Percentiles rank a stretch among this genome's conserved stretches.
Evolutionary conservation across 2,888 invertebrate species (phyloP).

Genomic region (Zhuqinia jingwanae): DNA sequence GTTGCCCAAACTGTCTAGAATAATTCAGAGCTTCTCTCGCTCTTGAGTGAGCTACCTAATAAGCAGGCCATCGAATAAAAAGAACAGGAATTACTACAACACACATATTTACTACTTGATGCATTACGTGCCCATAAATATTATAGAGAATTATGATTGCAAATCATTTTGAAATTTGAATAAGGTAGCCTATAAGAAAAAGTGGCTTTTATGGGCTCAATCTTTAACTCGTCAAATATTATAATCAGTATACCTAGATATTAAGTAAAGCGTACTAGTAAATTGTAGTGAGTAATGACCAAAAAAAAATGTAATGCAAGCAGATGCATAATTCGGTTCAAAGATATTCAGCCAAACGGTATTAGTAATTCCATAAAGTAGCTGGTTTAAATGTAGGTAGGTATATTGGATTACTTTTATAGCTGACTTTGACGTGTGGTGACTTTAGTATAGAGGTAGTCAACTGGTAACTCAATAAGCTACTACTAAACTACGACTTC

Average conservation of each 20-base stretch:
- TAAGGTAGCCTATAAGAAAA: neutral
- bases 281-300: too few species aligned
- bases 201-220: too few species aligned
- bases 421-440: neutral
- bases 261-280: too few species aligned
- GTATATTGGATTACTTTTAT: conserved; percentile 9
- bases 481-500: too few species aligned
- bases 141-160: neutral
- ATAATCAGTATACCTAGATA: too few species aligned
- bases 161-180: conserved; percentile 15
- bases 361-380: too few species aligned
- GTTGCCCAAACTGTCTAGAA: conserved; percentile 5
- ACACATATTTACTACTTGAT: neutral
- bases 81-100: conserved; percentile 22
- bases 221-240: too few species aligned
- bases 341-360: too few species aligned
- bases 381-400: neutral
- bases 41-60: neutral
- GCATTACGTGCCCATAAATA: conserved; percentile 19
- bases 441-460: neutral
- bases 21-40: conserved; percentile 12
- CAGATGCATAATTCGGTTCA: too few species aligned
- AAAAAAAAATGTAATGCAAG: too few species aligned
- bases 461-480: neutral
- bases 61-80: conserved; percentile 25